Base-by-base conservation (phyloP, 2,113 vertebrate genomes). In the Zingel zingel region DNA sequence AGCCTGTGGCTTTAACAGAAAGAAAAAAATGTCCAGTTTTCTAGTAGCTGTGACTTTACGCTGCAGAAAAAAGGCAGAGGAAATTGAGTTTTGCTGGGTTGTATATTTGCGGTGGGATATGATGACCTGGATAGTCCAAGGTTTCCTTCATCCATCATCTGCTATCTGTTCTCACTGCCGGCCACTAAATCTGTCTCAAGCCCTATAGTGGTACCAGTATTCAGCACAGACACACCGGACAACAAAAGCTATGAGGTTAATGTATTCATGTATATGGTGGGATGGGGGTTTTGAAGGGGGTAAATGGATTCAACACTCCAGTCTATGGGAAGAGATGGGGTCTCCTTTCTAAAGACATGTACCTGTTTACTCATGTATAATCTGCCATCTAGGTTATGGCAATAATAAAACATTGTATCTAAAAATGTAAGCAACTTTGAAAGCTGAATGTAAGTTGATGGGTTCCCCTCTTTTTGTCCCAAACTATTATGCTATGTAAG, bases 111-210 rank as follows among this genome's bases (percentile, higher is more conserved):
- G 64, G 72, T 59, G 79, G 57, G 74, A 87, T 73, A 72, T 50
- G 86, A 72, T 88, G 91, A 93, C 93, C 88, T 80, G 84, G 71
- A 91, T 87, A 43, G 74, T 91, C 83, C 88, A 88, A 92, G 90
- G 91, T 87, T 85, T 75, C 57, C 81, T 64, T 74, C 86, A 93
- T 95, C 91, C 90, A 94, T 94, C 93, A 93, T 58, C 82, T 74
- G 81, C 77, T 79, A 74, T 81, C 83, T 81, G 73, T 82, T 84
- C 85, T 77, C 77, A 83, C 63, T 18, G n/a, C 57, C 61, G 27
- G 62, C 65, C 86, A 93, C 82, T 92, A 87, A 91, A 92, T 89
- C 92, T 88, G 73, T 78, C 85, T 80, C 69, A 2, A 74, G 68
- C 50, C 33, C 33, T 71, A 43, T 77, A 53, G 68, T 30, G 77